A percentile compares a stretch with the other conserved stretches of the same genome.
Evolutionary conservation across 2,888 invertebrate genomes (phyloP).

Genomic region (Parnassius mnemosyne): DNA sequence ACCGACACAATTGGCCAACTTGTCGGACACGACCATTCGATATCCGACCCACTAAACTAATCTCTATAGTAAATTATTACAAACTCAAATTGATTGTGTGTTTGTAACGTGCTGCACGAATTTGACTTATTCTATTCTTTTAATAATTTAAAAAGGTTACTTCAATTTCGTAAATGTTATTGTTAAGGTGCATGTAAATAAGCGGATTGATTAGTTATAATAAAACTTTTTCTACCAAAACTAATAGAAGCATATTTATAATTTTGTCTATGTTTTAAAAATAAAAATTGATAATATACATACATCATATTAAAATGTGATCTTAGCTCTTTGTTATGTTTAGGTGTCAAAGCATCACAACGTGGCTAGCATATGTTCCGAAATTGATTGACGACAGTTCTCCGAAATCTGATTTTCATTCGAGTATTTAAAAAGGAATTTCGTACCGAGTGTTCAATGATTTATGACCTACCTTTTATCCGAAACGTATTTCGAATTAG

Average conservation of each 20-base stretch:
- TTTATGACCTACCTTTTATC: constrained; percentile 76
- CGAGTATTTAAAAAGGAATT: constrained; percentile 65
- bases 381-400: constrained; percentile 64
- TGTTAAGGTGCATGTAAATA: constrained; percentile 14
- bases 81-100: constrained; percentile 26
- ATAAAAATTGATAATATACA: background rate
- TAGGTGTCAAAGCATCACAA: constrained; percentile 7
- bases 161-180: constrained; percentile 15
- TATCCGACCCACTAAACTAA: constrained; percentile 48
- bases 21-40: constrained; percentile 42
- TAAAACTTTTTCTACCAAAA: constrained; percentile 4
- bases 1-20: constrained; percentile 44
- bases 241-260: background rate
- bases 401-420: constrained; percentile 65
- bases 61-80: constrained; percentile 42
- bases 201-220: constrained; percentile 17
- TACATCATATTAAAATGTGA: constrained; percentile 1
- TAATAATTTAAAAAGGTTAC: constrained; percentile 23
- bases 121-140: constrained; percentile 14
- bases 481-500: constrained; percentile 80
- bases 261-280: background rate
- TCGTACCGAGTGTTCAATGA: constrained; percentile 66
- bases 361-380: constrained; percentile 14
- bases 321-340: constrained; percentile 4
- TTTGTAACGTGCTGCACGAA: constrained; percentile 15